A percentile compares a stretch with the other conserved stretches of the same genome.
Conservation (phyloP, 2,113 vertebrate species). For the Nesospiza acunhae region DNA sequence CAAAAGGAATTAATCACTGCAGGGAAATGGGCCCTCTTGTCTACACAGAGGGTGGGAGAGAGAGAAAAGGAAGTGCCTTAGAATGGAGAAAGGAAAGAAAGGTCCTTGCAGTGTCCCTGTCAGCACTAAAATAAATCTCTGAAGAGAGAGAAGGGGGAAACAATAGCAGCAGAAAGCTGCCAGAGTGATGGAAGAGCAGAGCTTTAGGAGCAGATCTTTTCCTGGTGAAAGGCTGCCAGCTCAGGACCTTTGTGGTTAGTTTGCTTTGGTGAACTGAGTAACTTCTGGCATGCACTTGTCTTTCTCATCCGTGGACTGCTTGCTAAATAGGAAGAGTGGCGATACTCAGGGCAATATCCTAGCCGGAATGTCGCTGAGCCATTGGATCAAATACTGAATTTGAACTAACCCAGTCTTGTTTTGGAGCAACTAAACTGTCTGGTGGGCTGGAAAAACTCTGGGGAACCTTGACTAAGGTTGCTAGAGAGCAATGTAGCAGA, state of each 20-base stretch:
- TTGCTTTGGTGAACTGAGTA: slow-evolving; percentile 25
- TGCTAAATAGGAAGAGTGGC: not conserved
- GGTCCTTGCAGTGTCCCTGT: not conserved
- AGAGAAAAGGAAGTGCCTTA: not conserved
- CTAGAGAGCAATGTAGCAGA: slow-evolving; percentile 43
- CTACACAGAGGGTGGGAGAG: not conserved
- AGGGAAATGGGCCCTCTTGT: not conserved
- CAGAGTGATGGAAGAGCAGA: not conserved
- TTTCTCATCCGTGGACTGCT: not conserved
- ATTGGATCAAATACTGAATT: not conserved
- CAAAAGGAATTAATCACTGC: slow-evolving; percentile 1
- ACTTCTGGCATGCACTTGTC: not conserved
- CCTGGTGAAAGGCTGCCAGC: slow-evolving; percentile 12
- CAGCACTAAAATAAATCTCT: slow-evolving; percentile 24
- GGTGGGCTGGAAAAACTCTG: slow-evolving; percentile 45
- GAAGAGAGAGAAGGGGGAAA: not conserved
- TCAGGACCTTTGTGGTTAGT: slow-evolving; percentile 19
- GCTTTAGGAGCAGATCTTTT: not conserved
- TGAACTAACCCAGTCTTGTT: slow-evolving; percentile 21
- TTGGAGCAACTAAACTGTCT: slow-evolving; percentile 22
- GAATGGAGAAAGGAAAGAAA: not conserved
- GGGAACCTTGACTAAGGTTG: slow-evolving; percentile 51
- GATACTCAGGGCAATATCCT: slow-evolving; percentile 15
- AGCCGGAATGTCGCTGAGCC: not conserved
- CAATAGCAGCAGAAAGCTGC: slow-evolving; percentile 1